These are phyloP conservation scores for Uropetala carovei DNA, from an alignment of 2,888 invertebrate genomes.

Conservation along the genomic window DNA sequence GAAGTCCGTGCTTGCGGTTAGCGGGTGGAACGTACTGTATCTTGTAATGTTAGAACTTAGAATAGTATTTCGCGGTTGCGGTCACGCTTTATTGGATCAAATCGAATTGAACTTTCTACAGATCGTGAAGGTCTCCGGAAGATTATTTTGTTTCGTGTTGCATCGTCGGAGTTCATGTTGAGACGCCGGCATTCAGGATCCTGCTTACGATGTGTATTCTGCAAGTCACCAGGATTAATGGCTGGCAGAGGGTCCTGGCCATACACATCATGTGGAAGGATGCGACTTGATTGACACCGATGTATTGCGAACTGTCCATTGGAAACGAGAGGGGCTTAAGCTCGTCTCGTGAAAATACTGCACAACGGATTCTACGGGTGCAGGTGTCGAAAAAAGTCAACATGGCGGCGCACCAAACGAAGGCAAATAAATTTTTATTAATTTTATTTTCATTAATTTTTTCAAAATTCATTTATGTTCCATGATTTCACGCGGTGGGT, in stretches of 20 bases:
- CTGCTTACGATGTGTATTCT: not conserved
- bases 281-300: too few relatives aligned
- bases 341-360: too few relatives aligned
- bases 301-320: too few relatives aligned
- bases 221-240: constrained; percentile 14
- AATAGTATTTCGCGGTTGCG: constrained; percentile 13
- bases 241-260: not conserved
- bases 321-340: too few relatives aligned
- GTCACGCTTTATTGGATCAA: constrained; percentile 13
- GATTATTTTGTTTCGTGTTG: not conserved
- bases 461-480: too few relatives aligned
- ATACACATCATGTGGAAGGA: not conserved
- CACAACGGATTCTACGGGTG: too few relatives aligned
- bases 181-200: not conserved
- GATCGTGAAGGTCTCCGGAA: constrained; percentile 6
- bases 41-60: constrained; percentile 1
- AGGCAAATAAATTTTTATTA: too few relatives aligned
- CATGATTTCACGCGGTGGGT: too few relatives aligned
- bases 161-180: not conserved
- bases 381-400: too few relatives aligned
- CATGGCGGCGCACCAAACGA: too few relatives aligned
- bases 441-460: too few relatives aligned
- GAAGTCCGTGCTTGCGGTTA: not conserved
- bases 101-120: constrained; percentile 18
- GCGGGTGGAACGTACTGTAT: not conserved